A percentile compares a stretch with the other conserved stretches of the same genome.
phyloP scores from a whole-genome alignment of 2,113 vertebrate genomes.

The Cynopterus brachyotis region DNA sequence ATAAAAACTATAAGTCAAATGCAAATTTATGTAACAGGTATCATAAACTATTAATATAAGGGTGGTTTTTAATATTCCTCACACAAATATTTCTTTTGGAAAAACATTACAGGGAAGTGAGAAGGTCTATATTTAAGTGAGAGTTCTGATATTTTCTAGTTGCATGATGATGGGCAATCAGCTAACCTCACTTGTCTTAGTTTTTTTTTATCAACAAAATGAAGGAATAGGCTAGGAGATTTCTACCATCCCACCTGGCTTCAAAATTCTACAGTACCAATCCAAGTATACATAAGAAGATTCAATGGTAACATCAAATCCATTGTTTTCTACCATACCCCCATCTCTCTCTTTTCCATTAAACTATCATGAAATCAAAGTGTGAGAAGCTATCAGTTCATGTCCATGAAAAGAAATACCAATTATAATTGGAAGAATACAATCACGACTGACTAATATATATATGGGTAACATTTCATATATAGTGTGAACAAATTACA shows the following conservation, averaged over 20 bases:
- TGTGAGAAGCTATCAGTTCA: neutral
- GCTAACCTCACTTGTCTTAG: neutral
- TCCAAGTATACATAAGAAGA: neutral
- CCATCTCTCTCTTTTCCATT: neutral
- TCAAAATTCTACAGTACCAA: neutral
- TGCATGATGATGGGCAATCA: neutral
- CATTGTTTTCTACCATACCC: neutral
- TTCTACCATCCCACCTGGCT: neutral
- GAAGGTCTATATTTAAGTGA: neutral
- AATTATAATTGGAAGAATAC: neutral
- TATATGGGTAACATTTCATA: neutral
- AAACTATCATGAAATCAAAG: neutral
- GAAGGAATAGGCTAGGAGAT: neutral
- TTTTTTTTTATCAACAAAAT: slow-evolving; percentile 36
- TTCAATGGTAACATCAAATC: neutral
- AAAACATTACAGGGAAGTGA: neutral
- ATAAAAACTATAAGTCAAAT: neutral
- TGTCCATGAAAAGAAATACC: neutral
- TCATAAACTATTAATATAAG: neutral
- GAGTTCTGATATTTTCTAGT: neutral
- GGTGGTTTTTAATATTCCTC: neutral
- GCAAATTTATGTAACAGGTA: neutral
- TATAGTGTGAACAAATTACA: neutral
- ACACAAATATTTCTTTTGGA: neutral
- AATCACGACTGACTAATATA: neutral